Evolutionary conservation across 1,140 invertebrate species (phyloP), one percentile per base, ranked within the genome.

Genomic region (Tyrophagus putrescentiae): DNA sequence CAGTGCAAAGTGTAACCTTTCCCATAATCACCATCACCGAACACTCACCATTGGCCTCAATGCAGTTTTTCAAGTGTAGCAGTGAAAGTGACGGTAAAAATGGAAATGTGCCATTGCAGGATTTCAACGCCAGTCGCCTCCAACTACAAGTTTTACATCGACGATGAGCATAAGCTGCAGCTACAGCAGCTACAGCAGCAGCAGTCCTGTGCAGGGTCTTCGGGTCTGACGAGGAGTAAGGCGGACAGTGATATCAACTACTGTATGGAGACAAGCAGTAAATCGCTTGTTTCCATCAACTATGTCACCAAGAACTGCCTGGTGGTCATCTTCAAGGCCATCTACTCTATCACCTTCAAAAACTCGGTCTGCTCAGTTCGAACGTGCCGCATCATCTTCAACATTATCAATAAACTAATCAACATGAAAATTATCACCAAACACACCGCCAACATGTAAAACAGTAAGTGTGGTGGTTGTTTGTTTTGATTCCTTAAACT

Each of bases 21-120:
- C 92, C 91, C 0, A 93, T 95, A 57, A 96, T 95, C 45, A 95
- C 90, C 1, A 87, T 96, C 0, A 95, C 92, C 1, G 88, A 93
- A 70, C 87, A 94, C 68, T 92, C 87, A 0, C 87, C 87, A 28
- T 63, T 67, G 45, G 62, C 65, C 44, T 68, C 67, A 23, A 63
- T 68, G 6, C 67, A 68, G 42, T 68, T 68, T 41, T 67, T 68
- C n/a, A n/a, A n/a, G n/a, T n/a, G n/a, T n/a, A n/a, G n/a, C n/a
- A n/a, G 62, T 42, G 56, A 53, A 50, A 36, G 9, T 41, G 65
- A 60, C 50, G 52, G 53, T 53, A 45, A 59, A 52, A 36, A 34
- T 44, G 62, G n/a, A 34, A 1, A 32, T 32, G 9, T 1, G 13
- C 3, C 11, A 16, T 4, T 11, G 9, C 61, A 48, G 16, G 42